These are phyloP conservation scores for Acrobasis repandana DNA, from an alignment of 2,888 invertebrate species.

Conservation along the genomic window DNA sequence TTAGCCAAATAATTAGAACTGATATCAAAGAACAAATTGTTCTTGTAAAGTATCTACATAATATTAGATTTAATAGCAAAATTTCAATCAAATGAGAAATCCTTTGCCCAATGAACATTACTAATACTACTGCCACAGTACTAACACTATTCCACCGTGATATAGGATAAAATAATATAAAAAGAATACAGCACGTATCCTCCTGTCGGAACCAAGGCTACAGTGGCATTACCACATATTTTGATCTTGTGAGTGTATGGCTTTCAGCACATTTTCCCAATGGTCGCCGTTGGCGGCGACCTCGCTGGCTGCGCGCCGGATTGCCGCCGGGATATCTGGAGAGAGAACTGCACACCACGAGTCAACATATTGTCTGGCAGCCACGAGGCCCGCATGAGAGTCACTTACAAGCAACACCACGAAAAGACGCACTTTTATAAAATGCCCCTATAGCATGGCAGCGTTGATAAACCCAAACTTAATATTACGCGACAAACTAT, in stretches of 20 bases:
- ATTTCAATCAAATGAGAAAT: neutral
- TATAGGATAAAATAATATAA: slow-evolving; percentile 52
- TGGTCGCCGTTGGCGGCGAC: slow-evolving; percentile 86
- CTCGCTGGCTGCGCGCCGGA: slow-evolving; percentile 81
- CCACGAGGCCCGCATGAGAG: slow-evolving; percentile 32
- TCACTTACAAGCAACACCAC: slow-evolving; percentile 18
- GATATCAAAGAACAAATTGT: too few relatives aligned
- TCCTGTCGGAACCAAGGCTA: slow-evolving; percentile 56
- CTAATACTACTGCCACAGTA: neutral
- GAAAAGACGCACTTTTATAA: neutral
- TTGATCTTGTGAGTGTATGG: slow-evolving; percentile 79
- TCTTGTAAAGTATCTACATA: too few relatives aligned
- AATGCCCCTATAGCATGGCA: too few relatives aligned
- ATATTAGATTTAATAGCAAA: too few relatives aligned
- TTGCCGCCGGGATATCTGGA: slow-evolving; percentile 75
- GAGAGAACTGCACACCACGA: slow-evolving; percentile 82
- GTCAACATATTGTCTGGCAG: slow-evolving; percentile 69
- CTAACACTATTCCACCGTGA: slow-evolving; percentile 37
- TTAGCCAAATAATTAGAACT: too few relatives aligned
- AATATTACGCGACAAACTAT: too few relatives aligned
- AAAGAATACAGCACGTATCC: slow-evolving; percentile 77
- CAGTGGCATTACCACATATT: slow-evolving; percentile 82
- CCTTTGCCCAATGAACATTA: neutral
- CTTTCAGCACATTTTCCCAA: slow-evolving; percentile 86
- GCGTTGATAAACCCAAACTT: too few relatives aligned